Percentiles rank a stretch among this genome's conserved stretches.
Evolutionary conservation across 2,888 invertebrate genomes (phyloP).

Genomic region (Eilema griseolum): DNA sequence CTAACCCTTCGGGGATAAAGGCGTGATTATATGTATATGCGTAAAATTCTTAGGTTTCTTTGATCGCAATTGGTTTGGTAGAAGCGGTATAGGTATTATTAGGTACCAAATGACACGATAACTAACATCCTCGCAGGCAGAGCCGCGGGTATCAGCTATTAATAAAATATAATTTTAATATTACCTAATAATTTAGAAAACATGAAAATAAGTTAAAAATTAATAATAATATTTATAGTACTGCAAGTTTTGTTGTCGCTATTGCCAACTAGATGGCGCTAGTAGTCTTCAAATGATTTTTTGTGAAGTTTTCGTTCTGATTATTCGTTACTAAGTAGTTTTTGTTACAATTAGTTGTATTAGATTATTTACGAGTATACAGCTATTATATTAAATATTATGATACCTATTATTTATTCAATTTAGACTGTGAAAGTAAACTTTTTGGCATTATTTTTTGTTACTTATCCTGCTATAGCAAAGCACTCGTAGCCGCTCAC

Average conservation of each 20-base stretch:
- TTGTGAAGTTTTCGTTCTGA: background rate
- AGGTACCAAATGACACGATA: too few species aligned
- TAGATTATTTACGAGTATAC: background rate
- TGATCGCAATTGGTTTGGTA: too few species aligned
- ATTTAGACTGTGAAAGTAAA: background rate
- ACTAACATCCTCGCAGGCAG: too few species aligned
- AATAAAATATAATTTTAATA: too few species aligned
- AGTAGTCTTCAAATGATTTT: constrained; percentile 22
- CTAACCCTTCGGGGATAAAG: too few species aligned
- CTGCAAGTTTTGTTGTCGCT: constrained; percentile 24
- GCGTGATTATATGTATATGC: too few species aligned
- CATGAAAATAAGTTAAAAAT: too few species aligned
- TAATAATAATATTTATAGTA: background rate
- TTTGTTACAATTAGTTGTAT: constrained; percentile 7
- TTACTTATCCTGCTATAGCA: background rate
- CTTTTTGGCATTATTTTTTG: background rate
- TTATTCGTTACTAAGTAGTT: background rate
- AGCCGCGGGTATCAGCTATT: too few species aligned
- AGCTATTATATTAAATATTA: background rate
- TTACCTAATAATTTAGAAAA: too few species aligned
- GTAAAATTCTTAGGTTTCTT: too few species aligned
- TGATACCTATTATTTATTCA: background rate
- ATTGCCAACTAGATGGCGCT: constrained; percentile 61
- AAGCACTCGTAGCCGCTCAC: too few species aligned
- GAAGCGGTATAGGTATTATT: too few species aligned